Conservation (phyloP, 2,797 vertebrate genomes). For the Labeo calbasu region DNA sequence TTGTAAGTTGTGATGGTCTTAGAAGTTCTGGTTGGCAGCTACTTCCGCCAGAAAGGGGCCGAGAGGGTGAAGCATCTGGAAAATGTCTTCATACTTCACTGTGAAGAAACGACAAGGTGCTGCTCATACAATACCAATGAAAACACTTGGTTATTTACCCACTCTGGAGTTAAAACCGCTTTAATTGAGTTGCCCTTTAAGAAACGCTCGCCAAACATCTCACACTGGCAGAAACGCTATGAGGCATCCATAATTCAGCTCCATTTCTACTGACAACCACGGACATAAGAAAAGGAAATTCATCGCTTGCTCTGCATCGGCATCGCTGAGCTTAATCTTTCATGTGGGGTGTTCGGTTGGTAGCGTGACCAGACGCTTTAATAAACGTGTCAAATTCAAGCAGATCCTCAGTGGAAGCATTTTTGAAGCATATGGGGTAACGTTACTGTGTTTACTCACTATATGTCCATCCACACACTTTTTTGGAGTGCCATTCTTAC, state of each 20-base stretch:
- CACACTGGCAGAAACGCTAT: background rate
- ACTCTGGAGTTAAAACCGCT: background rate
- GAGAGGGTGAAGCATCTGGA: constrained; percentile 19
- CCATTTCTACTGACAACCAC: background rate
- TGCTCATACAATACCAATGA: background rate
- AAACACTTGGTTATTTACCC: constrained; percentile 10
- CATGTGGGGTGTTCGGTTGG: background rate
- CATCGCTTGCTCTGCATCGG: background rate
- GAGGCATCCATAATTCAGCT: background rate
- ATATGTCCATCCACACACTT: background rate
- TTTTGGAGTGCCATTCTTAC: constrained; percentile 11
- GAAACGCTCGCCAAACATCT: background rate
- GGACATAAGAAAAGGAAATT: background rate
- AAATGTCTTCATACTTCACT: background rate
- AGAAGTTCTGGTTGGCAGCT: too few relatives aligned
- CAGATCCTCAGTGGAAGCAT: background rate
- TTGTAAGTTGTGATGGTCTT: background rate
- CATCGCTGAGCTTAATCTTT: background rate
- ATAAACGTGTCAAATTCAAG: background rate
- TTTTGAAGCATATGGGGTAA: background rate
- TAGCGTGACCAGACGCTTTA: constrained; percentile 3
- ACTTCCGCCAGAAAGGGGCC: background rate
- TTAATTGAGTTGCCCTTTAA: background rate
- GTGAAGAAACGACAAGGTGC: background rate
- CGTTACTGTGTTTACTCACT: background rate